Evolutionary conservation across 2,797 vertebrate genomes (phyloP).

Genomic region (Dromococcyx pavoninus): DNA sequence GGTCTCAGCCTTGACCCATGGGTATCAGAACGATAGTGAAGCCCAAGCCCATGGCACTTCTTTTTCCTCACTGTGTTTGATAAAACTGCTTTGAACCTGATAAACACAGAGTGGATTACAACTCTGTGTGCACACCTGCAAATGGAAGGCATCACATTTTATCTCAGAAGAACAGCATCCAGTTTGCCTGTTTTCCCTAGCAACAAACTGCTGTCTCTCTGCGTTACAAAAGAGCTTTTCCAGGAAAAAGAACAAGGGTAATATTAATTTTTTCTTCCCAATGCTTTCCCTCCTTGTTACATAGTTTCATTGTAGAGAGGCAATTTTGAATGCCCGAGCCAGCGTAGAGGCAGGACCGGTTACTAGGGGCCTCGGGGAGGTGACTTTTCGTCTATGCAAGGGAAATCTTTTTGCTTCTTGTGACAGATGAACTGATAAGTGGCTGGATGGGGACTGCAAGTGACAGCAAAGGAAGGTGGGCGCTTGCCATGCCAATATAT

Average conservation of each 20-base stretch:
- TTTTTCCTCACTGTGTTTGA: not conserved
- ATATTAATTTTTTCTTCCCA: slow-evolving; percentile 13
- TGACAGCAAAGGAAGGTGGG: not conserved
- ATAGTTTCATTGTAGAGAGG: not conserved
- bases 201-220: not conserved
- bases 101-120: not conserved
- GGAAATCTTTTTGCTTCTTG: slow-evolving; percentile 12
- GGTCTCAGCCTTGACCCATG: not conserved
- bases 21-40: not conserved
- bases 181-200: not conserved
- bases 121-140: not conserved
- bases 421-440: slow-evolving; percentile 39
- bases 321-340: not conserved
- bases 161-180: not conserved
- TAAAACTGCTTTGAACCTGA: not conserved
- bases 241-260: not conserved
- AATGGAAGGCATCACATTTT: not conserved
- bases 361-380: not conserved
- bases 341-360: not conserved
- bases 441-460: not conserved
- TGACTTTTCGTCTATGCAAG: not conserved
- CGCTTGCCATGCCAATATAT: not conserved
- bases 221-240: not conserved
- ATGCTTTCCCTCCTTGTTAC: not conserved
- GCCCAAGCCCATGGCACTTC: not conserved